Percentiles rank a stretch among this genome's conserved stretches.
Evolutionary conservation across 2,113 vertebrate genomes (phyloP).

Genomic region (Herpetotheres cachinnans): DNA sequence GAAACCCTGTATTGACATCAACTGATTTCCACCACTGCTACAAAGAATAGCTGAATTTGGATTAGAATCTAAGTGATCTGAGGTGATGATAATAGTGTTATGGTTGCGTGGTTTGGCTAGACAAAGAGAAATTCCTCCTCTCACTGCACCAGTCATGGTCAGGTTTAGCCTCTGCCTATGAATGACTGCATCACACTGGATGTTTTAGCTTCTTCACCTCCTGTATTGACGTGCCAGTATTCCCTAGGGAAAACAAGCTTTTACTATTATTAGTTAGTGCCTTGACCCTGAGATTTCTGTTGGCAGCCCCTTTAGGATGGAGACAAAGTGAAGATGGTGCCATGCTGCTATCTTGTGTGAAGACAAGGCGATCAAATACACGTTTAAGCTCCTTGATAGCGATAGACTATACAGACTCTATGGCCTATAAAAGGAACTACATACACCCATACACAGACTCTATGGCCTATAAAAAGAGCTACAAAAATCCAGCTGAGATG

Average conservation of each 20-base stretch:
- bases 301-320: background rate
- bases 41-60: background rate
- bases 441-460: background rate
- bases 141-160: background rate
- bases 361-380: fast-evolving
- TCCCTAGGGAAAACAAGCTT: background rate
- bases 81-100: background rate
- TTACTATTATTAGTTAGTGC: background rate
- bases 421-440: background rate
- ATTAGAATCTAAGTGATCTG: background rate
- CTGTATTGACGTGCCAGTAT: background rate
- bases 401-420: background rate
- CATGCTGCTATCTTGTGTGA: background rate
- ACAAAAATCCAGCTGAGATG: background rate
- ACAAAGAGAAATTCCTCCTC: background rate
- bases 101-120: background rate
- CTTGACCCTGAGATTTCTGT: background rate
- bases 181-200: background rate
- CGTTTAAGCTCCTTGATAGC: background rate
- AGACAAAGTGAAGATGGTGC: background rate
- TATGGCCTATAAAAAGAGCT: background rate
- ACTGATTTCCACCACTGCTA: background rate
- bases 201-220: background rate
- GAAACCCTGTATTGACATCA: background rate
- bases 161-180: background rate